Evolutionary conservation across 1,140 invertebrate species (phyloP).

Genomic region (Geopemphigus sp.): DNA sequence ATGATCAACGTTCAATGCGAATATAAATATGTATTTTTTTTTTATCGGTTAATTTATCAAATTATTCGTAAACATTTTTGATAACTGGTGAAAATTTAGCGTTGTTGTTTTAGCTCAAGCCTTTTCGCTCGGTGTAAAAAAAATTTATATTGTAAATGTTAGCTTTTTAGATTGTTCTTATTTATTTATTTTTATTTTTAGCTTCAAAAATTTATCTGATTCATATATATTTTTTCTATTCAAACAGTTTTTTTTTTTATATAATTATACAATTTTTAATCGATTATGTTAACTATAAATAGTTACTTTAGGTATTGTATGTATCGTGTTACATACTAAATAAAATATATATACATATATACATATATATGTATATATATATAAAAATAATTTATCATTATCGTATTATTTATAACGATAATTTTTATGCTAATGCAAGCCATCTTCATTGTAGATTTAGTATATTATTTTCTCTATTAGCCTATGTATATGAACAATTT

Average conservation of each 20-base stretch:
- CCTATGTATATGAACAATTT: slow-evolving; percentile 37
- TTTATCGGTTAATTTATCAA: slow-evolving; percentile 28
- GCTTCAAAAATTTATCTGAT: slow-evolving; percentile 32
- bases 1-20: slow-evolving; percentile 8
- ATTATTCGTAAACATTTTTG: slow-evolving; percentile 20
- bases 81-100: slow-evolving; percentile 34
- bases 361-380: no score
- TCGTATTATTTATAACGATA: slow-evolving; percentile 11
- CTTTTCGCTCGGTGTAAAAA: slow-evolving; percentile 28
- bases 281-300: slow-evolving; percentile 35
- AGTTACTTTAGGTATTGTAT: slow-evolving; percentile 27
- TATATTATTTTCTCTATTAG: slow-evolving; percentile 42
- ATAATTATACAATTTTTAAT: slow-evolving; percentile 26
- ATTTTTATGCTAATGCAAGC: slow-evolving; percentile 31
- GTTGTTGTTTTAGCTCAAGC: slow-evolving; percentile 42
- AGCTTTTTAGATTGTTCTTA: slow-evolving; percentile 47
- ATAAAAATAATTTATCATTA: slow-evolving; percentile 14
- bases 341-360: no score
- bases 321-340: neutral
- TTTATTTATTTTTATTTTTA: slow-evolving; percentile 32
- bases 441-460: slow-evolving; percentile 44
- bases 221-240: slow-evolving; percentile 29
- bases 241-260: slow-evolving; percentile 20
- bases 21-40: neutral
- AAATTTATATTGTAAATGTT: slow-evolving; percentile 48